Base-by-base conservation (phyloP, 1,140 invertebrate species). In the Macrotrachela quadricornifera region DNA sequence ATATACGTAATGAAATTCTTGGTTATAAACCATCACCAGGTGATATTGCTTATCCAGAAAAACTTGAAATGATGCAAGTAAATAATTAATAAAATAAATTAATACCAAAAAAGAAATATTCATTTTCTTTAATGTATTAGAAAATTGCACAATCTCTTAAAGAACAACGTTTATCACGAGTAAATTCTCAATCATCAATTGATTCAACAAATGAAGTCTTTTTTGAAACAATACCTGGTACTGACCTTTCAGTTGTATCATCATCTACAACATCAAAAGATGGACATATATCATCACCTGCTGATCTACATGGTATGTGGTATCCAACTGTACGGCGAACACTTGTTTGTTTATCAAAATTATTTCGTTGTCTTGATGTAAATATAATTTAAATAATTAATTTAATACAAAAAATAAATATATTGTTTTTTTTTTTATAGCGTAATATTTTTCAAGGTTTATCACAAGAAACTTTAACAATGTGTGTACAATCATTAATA, bases 251-350 rank as follows among this genome's bases (percentile, higher is more conserved):
- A 4, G 21, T 30, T 2, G 8, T 30, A 4, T 30, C 21, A 4
- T 30, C 21, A 4, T 30, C 21, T 4, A 8, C 21, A 30, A 30
- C 30, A n/a, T 21, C 39, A 18, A 42, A 40, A 30, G 45, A 42
- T 15, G 51, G 21, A 39, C 14, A 45, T 18, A 45, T 41, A 48
- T 4, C 46, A 15, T 46, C 44, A 46, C 30, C 87, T 0, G 88
- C 90, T 18, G 91, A 97, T 74, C 71, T 95, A 10, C 92, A 97
- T 71, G 92, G 91, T 1, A 92, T 97, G 87, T 99, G 92, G 92
- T 97, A 95, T 73, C 92, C 92, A 0, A 91, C 85, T 0, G 86
- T 97, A 0, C 74, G 91, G 14, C 72, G 92, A 48, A 92, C 91
- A 0, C 68, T 99, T 10, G 82, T 95, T 21, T 95, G 88, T 62